Conservation (phyloP, 1,140 invertebrate genomes). For the Macrobrachium rosenbergii region DNA sequence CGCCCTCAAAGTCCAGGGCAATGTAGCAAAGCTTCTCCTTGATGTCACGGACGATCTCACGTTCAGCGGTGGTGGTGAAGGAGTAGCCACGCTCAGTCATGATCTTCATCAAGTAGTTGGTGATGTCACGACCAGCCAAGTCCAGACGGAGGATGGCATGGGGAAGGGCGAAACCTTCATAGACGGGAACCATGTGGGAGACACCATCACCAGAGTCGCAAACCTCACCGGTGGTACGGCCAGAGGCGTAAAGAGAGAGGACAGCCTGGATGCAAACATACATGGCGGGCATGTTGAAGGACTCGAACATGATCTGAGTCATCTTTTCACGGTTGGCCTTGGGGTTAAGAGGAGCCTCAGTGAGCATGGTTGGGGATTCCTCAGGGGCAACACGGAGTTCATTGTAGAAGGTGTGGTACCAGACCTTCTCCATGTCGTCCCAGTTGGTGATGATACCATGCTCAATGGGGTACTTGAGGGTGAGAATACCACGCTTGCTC, state of each 20-base stretch:
- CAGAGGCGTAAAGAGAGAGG: too few species aligned
- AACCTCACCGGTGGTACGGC: too few species aligned
- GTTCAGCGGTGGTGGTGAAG: conserved; percentile 68
- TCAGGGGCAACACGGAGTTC: conserved; percentile 95
- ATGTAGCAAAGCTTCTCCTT: conserved; percentile 36
- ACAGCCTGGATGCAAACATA: too few species aligned
- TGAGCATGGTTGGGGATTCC: conserved; percentile 91
- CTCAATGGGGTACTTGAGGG: conserved; percentile 93
- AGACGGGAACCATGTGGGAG: conserved; percentile 25
- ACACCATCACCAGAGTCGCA: conserved; percentile 40
- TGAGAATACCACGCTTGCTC: conserved; percentile 91
- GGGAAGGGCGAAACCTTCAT: conserved; percentile 40
- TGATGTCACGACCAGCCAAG: conserved; percentile 65
- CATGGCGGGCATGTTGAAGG: conserved; percentile 67
- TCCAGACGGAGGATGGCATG: conserved; percentile 37
- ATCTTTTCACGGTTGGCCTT: conserved; percentile 91
- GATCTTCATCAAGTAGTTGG: conserved; percentile 75
- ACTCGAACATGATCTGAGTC: conserved; percentile 94
- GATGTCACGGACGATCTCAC: conserved; percentile 72
- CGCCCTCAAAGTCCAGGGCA: conserved; percentile 31
- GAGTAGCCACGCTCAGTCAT: conserved; percentile 71
- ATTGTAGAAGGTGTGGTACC: conserved; percentile 96
- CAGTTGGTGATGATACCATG: conserved; percentile 97
- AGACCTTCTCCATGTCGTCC: conserved; percentile 98
- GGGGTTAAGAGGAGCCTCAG: conserved; percentile 89